Evolutionary conservation across 2,797 vertebrate species (phyloP), one percentile per base, ranked within the genome.

Genomic region (Neomorphus geoffroyi): DNA sequence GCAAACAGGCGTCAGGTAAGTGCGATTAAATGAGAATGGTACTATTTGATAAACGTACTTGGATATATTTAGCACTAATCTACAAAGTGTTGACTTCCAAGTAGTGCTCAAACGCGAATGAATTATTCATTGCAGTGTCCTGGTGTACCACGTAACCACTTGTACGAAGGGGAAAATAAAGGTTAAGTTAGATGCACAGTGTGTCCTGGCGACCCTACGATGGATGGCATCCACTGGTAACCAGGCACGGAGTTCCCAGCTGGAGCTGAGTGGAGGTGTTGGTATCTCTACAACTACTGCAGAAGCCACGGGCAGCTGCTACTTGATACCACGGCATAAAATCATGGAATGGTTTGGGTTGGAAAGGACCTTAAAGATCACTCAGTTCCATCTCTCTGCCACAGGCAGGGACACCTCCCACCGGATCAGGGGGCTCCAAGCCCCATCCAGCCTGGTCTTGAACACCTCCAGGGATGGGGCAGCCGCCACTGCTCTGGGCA

Each of bases 1-100:
- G 1, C 53, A 71, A 56, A 18, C 35, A 91, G 56, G 8, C 2
- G 0, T 54, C 19, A 26, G 2, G 0, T 43, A 26, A 37, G 39
- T 37, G 67, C 22, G 45, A 6, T 75, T 71, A 66, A 73, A 64
- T 26, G 33, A 48, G 67, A 67, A 46, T 22, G 28, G 56, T 22
- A 66, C 13, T 17, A 19, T 62, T 78, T 56, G 39, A n/a, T 80
- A 35, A 86, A 37, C 0, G 10, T 17, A 16, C 32, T 75, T 70
- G 21, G 43, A 7, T 79, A 3, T 66, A 57, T 60, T 72, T 81
- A 62, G 26, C 32, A n/a, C 14, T 66, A 23, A 39, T 41, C 26
- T 89, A 33, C 58, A 19, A 75, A 41, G 21, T 32, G 32, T 64
- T 81, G 65, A 3, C 60, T 80, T 86, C 61, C 9, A 6, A 54